Base-by-base conservation (phyloP, 2,113 vertebrate genomes). In the Apodemus speciosus region DNA sequence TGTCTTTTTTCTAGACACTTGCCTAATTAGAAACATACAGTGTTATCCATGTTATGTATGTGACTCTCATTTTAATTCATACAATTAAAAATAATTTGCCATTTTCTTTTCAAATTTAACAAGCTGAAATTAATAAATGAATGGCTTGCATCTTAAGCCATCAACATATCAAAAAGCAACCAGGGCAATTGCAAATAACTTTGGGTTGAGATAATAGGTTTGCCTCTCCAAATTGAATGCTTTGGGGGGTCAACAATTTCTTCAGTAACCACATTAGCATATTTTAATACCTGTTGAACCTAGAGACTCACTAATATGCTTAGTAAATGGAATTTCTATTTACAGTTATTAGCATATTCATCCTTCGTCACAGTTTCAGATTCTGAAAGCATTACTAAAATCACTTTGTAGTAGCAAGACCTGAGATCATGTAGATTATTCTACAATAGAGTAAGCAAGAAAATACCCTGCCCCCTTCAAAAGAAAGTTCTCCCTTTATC, bases 221-320 rank as follows among this genome's bases (percentile, higher is more conserved):
- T 94, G 90, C 69, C 51, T 35, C 32, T 96, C 75, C 84, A 97
- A 75, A 94, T 46, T 93, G 85, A 96, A 92, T 93, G 32, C 95
- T 94, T 85, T 93, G 91, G 94, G 51, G 92, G 95, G 94, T 97
- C 94, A 97, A 94, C 94, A 93, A 90, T 97, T 95, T 94, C 94
- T 93, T 92, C 87, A 96, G 91, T 93, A 96, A 90, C 80, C 62
- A n/a, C 86, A 97, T 95, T 92, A 97, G 93, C 96, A 97, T 97
- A 96, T 97, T 96, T 96, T 96, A 96, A 97, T 97, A 97, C 96
- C 96, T 97, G 94, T 97, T 97, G 96, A 97, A 95, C 89, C 89
- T 88, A 89, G 83, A 94, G 89, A 91, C 66, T 87, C 69, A 91
- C 83, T 96, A 94, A 95, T 96, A 95, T 75, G 80, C 32, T 95